phyloP scores from a whole-genome alignment of 2,797 vertebrate genomes.

The Emydoidea blandingii region DNA sequence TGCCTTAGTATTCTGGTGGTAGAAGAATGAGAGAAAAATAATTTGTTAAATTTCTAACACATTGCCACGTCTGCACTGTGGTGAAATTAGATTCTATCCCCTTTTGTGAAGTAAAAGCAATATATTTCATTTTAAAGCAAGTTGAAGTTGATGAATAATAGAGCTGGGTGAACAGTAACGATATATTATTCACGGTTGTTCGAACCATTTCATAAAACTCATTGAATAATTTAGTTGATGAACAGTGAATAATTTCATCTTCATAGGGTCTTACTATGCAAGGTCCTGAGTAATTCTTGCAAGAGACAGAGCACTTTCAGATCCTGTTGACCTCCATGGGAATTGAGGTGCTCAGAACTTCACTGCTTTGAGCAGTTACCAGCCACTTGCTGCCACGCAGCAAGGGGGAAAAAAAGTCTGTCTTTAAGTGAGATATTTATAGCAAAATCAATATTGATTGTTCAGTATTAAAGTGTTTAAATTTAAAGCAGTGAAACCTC shows the following conservation, averaged over 20 bases:
- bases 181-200: background rate
- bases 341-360: background rate
- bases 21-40: background rate
- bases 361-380: background rate
- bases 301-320: background rate
- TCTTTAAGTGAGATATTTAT: conserved; percentile 26
- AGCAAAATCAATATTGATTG: conserved; percentile 58
- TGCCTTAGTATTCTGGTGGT: background rate
- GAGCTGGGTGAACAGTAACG: background rate
- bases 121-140: conserved; percentile 25
- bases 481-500: conserved; percentile 17
- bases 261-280: background rate
- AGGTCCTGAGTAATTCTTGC: background rate
- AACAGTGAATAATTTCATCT: background rate
- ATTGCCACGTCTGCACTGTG: background rate
- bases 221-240: background rate
- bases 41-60: conserved; percentile 34
- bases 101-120: conserved; percentile 24
- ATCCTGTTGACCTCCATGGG: background rate
- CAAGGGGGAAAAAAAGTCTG: background rate
- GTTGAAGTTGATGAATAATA: background rate
- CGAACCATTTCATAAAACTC: background rate
- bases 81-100: conserved; percentile 24
- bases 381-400: fast-evolving
- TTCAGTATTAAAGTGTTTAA: conserved; percentile 13